These are phyloP conservation scores for Scytalopus superciliaris DNA, from an alignment of 2,113 vertebrate genomes.

Conservation along the genomic window DNA sequence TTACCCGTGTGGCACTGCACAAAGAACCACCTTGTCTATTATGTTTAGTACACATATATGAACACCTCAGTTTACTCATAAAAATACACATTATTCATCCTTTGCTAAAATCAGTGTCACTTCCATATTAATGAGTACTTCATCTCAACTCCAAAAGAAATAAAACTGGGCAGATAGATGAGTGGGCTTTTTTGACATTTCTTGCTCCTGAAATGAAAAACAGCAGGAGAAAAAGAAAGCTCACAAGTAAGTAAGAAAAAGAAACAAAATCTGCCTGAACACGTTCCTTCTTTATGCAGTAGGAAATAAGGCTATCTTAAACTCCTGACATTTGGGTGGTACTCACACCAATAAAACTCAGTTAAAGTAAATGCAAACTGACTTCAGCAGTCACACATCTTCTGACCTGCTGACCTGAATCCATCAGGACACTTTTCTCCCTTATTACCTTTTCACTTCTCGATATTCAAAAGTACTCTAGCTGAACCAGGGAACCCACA, in stretches of 20 bases:
- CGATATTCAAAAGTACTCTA: neutral
- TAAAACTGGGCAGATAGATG: neutral
- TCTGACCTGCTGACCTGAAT: slow-evolving; percentile 22
- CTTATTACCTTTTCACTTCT: neutral
- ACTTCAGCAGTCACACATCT: neutral
- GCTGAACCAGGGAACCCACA: neutral
- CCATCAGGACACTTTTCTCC: neutral
- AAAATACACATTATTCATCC: neutral
- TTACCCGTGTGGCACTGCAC: neutral
- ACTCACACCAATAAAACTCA: neutral
- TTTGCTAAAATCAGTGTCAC: neutral
- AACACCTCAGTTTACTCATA: neutral
- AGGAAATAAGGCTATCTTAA: neutral
- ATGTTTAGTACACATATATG: neutral
- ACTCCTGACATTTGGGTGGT: neutral
- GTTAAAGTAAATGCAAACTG: slow-evolving; percentile 7
- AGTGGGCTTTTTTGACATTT: neutral
- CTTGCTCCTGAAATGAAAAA: neutral
- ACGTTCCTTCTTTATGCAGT: neutral
- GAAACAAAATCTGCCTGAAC: neutral
- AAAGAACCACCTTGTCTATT: neutral
- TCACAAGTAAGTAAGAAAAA: neutral
- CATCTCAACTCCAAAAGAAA: neutral
- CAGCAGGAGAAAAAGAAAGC: neutral
- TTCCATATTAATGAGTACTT: neutral